These are phyloP conservation scores for Polydrusus pterygomalis DNA, from an alignment of 2,888 invertebrate species.

Conservation along the genomic window DNA sequence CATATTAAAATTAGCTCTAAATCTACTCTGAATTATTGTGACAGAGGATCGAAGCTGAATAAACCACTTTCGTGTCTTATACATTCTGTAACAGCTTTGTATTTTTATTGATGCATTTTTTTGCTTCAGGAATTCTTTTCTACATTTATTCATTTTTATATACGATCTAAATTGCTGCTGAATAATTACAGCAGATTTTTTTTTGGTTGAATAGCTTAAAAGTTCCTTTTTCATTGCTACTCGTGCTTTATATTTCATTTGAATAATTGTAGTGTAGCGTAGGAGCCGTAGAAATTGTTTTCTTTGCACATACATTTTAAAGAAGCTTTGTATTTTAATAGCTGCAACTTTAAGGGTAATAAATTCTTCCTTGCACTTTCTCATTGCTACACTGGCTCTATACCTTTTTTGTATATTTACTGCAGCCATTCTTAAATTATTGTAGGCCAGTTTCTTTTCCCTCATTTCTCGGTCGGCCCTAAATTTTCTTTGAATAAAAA, in stretches of 20 bases:
- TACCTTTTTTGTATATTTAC: conserved; percentile 58
- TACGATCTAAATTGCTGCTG: conserved; percentile 68
- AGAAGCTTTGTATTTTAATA: conserved; percentile 61
- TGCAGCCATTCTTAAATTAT: conserved; percentile 52
- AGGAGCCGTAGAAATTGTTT: conserved; percentile 59
- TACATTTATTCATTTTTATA: conserved; percentile 54
- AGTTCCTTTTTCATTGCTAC: conserved; percentile 70
- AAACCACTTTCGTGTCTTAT: conserved; percentile 50
- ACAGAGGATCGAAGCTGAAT: conserved; percentile 56
- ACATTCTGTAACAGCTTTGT: conserved; percentile 61
- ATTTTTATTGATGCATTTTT: conserved; percentile 52
- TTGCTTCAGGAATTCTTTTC: conserved; percentile 45
- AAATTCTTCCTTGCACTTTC: conserved; percentile 23
- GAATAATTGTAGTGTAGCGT: conserved; percentile 71
- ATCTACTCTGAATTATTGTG: conserved; percentile 64
- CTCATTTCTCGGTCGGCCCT: conserved; percentile 54
- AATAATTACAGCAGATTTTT: conserved; percentile 70
- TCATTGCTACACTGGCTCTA: conserved; percentile 59
- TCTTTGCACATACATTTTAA: conserved; percentile 34
- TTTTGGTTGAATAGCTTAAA: conserved; percentile 68
- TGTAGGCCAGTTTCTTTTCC: conserved; percentile 47
- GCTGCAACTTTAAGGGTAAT: conserved; percentile 53
- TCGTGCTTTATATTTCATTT: conserved; percentile 73
- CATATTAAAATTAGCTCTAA: conserved; percentile 59
- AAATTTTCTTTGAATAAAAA: conserved; percentile 33